These are phyloP conservation scores for Drosophila navojoa DNA, from an alignment of 1,140 invertebrate genomes.

Conservation along the genomic window DNA sequence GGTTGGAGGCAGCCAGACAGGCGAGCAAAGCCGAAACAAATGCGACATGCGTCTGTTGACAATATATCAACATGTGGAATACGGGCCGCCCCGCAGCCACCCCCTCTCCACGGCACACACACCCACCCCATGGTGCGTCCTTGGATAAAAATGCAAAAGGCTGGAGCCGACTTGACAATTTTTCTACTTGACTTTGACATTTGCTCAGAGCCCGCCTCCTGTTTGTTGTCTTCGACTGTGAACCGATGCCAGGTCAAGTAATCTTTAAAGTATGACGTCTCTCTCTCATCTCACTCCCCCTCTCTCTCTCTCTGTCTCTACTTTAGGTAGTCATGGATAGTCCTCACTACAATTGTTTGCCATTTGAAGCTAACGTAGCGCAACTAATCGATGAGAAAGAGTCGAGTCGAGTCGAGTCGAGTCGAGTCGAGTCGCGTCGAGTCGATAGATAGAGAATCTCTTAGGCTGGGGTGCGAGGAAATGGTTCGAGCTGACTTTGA, in stretches of 20 bases:
- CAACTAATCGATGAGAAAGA: slow-evolving; percentile 55
- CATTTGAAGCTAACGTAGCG: slow-evolving; percentile 43
- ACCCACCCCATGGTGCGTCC: not conserved
- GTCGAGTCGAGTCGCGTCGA: too few species aligned
- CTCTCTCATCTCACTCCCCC: not conserved
- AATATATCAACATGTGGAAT: slow-evolving; percentile 80
- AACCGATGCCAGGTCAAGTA: slow-evolving; percentile 33
- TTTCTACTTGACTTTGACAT: slow-evolving; percentile 67
- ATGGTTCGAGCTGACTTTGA: too few species aligned
- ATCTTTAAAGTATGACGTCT: slow-evolving; percentile 20
- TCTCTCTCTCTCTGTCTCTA: not conserved
- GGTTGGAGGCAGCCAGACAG: slow-evolving; percentile 14
- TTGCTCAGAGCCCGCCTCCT: not conserved
- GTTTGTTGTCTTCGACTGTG: not conserved
- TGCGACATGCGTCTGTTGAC: slow-evolving; percentile 81
- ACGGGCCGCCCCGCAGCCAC: slow-evolving; percentile 6
- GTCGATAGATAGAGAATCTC: not conserved
- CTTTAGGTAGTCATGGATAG: not conserved
- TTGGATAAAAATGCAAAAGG: slow-evolving; percentile 61
- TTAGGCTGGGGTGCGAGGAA: not conserved
- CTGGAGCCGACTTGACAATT: slow-evolving; percentile 57
- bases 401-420: too few species aligned
- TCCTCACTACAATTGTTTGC: slow-evolving; percentile 11
- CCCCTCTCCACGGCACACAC: too few species aligned
- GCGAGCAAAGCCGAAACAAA: slow-evolving; percentile 69